Base-by-base conservation (phyloP, 2,888 invertebrate genomes). In the Hypena proboscidalis region DNA sequence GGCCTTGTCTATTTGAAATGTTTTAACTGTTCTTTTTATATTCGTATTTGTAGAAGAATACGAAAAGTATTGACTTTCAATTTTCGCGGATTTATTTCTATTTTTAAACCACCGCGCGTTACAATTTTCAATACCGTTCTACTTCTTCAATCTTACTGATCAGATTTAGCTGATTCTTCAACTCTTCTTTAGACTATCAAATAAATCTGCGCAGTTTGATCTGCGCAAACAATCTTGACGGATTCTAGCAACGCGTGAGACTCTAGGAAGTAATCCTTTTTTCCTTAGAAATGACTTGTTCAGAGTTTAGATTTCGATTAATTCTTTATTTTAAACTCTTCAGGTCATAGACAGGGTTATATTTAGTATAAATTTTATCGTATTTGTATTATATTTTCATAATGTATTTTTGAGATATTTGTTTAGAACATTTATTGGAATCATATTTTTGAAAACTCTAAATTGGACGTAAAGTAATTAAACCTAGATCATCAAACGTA, bases 291-390 rank as follows among this genome's bases (percentile, higher is more conserved):
- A 82, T 83, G 85, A 83, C 87, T 87, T 88, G 84, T 85, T 83
- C 80, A 83, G 85, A 88, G 82, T 87, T 86, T 85, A 77, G 74
- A 81, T 80, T 83, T 68, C 70, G 73, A 74, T 77, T 71, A 70
- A 74, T 64, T 62, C 59, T 81, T 89, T 82, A 68, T 75, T 84
- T 82, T 74, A 76, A 87, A 87, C 88, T 89, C 90, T 90, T 90
- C 90, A 90, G 90, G 90, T 90, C 90, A 90, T 90, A 90, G 89
- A 90, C 90, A 90, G 90, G 90, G 90, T 90, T 90, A 89, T 87
- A 90, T 90, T 90, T 89, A 90, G 90, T 90, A 87, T 90, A 90
- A 90, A 90, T 88, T 90, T 89, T 90, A 90, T 87, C 87, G 87
- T 88, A 87, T 90, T 85, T 84, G 86, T 88, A 89, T 90, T 90